phyloP scores from a whole-genome alignment of 2,888 invertebrate genomes.

The Diloba caeruleocephala region DNA sequence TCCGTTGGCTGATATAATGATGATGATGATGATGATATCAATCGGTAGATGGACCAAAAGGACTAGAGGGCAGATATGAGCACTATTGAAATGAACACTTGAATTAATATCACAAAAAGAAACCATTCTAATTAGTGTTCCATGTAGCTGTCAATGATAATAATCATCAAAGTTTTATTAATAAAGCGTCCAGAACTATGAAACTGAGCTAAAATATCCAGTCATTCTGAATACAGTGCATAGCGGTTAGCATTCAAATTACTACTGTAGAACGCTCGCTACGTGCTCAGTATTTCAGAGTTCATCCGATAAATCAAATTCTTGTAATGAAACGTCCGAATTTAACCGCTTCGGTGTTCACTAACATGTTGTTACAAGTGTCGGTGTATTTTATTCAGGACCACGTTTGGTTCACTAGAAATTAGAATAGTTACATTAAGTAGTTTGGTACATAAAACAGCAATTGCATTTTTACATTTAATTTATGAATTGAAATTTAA shows the following conservation, averaged over 20 bases:
- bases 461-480: too few relatives aligned
- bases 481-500: too few relatives aligned
- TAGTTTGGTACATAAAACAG: slow-evolving; percentile 5
- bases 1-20: too few relatives aligned
- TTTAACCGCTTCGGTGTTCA: slow-evolving; percentile 64
- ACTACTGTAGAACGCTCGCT: slow-evolving; percentile 43
- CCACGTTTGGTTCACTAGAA: slow-evolving; percentile 23
- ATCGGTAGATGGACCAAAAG: not conserved
- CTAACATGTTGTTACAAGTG: slow-evolving; percentile 62
- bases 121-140: not conserved
- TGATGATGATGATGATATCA: too few relatives aligned
- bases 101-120: too few relatives aligned
- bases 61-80: not conserved
- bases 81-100: too few relatives aligned
- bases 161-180: slow-evolving; percentile 5
- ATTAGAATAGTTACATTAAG: slow-evolving; percentile 40
- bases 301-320: slow-evolving; percentile 80
- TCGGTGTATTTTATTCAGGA: slow-evolving; percentile 48
- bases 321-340: slow-evolving; percentile 83
- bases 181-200: slow-evolving; percentile 23
- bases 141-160: slow-evolving; percentile 1
- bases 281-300: slow-evolving; percentile 72
- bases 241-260: slow-evolving; percentile 54
- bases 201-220: slow-evolving; percentile 16
- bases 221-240: slow-evolving; percentile 39